These are phyloP conservation scores for Echinarachnius parma DNA, from an alignment of 53 echinoderm and acorn worm species.

Conservation along the genomic window DNA sequence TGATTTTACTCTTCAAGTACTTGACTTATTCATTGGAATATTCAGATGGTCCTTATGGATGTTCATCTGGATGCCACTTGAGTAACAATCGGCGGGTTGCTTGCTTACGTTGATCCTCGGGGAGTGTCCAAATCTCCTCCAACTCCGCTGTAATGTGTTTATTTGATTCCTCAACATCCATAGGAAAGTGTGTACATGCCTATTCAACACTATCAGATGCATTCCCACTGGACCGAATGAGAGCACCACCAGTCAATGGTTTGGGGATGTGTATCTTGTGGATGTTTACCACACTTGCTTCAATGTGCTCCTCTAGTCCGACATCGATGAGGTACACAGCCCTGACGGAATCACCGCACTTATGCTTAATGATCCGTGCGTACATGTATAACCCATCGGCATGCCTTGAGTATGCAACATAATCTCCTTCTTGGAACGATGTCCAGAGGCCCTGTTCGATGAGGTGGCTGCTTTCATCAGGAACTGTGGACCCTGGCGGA, in stretches of 20 bases:
- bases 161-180: slow-evolving; percentile 25
- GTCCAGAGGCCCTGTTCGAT: slow-evolving; percentile 67
- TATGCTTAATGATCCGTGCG: slow-evolving; percentile 19
- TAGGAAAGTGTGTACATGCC: too few relatives aligned
- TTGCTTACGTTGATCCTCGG: neutral
- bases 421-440: slow-evolving; percentile 53
- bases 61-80: slow-evolving; percentile 61
- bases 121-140: slow-evolving; percentile 44
- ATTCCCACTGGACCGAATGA: neutral
- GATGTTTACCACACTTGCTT: slow-evolving; percentile 27
- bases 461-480: slow-evolving; percentile 52
- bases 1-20: slow-evolving; percentile 36
- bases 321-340: slow-evolving; percentile 15
- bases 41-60: slow-evolving; percentile 23
- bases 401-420: slow-evolving; percentile 49
- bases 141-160: slow-evolving; percentile 21
- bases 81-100: slow-evolving; percentile 35
- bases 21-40: slow-evolving; percentile 42
- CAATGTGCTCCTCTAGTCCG: neutral
- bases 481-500: slow-evolving; percentile 53
- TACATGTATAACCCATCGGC: slow-evolving; percentile 45
- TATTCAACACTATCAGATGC: neutral
- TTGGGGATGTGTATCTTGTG: slow-evolving; percentile 26
- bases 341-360: neutral
- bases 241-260: neutral